Base-by-base conservation (phyloP, 1,140 invertebrate species). In the Macrotrachela quadricornifera region DNA sequence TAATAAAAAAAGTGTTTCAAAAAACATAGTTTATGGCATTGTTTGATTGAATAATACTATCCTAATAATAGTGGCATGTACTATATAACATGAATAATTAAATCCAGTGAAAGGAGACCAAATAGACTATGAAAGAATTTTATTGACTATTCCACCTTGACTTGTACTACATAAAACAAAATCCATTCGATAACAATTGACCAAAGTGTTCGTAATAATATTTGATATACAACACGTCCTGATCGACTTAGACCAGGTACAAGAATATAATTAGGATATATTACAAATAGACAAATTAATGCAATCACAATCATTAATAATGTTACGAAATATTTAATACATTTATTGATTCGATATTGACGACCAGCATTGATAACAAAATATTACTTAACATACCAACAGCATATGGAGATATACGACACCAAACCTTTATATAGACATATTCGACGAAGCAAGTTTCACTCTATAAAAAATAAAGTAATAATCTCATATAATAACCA, bases 41-140 rank as follows among this genome's bases (percentile, higher is more conserved):
- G 2, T 30, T 30, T 30, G 21, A 30, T 30, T 30, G 8, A 8
- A 30, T 30, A 30, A 4, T 4, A 2, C 8, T 4, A 30, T 30
- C 8, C 2, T 4, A 30, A 30, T 30, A 4, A 30, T 30, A 4
- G 21, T 30, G 8, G 21, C 63, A 70, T 90, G 85, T 12, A 88
- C 76, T 18, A 91, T 74, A 65, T 90, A 92, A 11, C 83, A 80
- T 63, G 82, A 82, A 67, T 87, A 91, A 1, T 85, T 85, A 39
- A 92, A 74, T 47, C 85, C 74, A 57, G 81, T 83, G 14, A 90
- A 70, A 0, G 85, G 85, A 58, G 85, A 76, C 42, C 85, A 74
- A 0, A 80, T 75, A 38, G 76, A 75, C 66, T 83, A 83, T 1
- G 82, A 85, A 16, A 91, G 71, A 17, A 85, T 67, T 0, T 73